Percentiles rank a stretch among this genome's conserved stretches.
These are phyloP conservation scores for Lacanobia wlatinum DNA, from an alignment of 2,888 invertebrate genomes.

Conservation along the genomic window DNA sequence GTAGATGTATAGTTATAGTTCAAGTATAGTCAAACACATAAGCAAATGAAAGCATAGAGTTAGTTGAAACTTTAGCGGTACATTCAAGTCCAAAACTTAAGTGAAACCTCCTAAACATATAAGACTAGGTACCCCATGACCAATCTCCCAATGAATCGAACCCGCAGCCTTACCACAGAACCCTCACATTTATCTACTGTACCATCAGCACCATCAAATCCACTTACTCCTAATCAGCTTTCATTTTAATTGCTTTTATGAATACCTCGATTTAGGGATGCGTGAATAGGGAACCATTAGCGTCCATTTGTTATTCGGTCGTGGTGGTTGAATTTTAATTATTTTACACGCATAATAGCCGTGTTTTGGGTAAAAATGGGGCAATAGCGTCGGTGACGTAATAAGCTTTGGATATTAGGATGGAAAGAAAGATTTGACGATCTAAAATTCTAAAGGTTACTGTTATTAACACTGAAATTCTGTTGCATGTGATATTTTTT, in stretches of 20 bases:
- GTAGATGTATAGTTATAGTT: no score
- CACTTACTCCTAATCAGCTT: conserved; percentile 55
- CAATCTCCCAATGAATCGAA: neutral
- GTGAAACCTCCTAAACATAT: neutral
- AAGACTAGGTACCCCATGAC: no score
- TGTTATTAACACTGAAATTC: no score
- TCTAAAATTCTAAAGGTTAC: no score
- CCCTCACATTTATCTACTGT: neutral
- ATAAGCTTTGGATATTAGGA: neutral
- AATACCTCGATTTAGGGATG: conserved; percentile 56
- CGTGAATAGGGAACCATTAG: conserved; percentile 57
- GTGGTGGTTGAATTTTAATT: conserved; percentile 60
- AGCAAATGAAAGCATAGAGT: no score
- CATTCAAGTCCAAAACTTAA: neutral
- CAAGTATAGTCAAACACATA: neutral
- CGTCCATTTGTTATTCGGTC: conserved; percentile 52
- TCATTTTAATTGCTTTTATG: conserved; percentile 60
- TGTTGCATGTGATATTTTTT: no score
- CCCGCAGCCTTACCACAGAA: neutral
- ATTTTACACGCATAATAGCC: conserved; percentile 42
- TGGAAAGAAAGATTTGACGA: neutral
- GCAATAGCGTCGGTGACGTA: conserved; percentile 15
- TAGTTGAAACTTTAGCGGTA: neutral
- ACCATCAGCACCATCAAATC: conserved; percentile 19
- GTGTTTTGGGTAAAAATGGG: conserved; percentile 37